These are phyloP conservation scores for Drosophila tsacasi DNA, from an alignment of 1,140 invertebrate genomes.

Conservation along the genomic window DNA sequence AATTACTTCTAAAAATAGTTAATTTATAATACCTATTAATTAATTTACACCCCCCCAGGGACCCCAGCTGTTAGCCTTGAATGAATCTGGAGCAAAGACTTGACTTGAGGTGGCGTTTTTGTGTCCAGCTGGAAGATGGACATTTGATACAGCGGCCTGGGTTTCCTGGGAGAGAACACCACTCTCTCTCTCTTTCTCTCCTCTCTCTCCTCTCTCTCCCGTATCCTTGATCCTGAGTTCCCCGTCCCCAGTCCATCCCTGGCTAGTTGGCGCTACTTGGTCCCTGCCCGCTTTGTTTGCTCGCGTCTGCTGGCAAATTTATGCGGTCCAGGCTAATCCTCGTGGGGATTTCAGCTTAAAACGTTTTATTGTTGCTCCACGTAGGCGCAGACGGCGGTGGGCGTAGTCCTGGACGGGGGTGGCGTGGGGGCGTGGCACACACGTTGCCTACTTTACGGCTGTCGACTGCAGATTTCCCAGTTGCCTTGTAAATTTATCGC, in stretches of 20 bases:
- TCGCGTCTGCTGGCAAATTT: constrained; percentile 61
- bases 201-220: too few species aligned
- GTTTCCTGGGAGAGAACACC: not conserved
- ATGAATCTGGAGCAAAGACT: not conserved
- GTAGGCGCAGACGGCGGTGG: constrained; percentile 47
- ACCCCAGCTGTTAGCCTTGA: not conserved
- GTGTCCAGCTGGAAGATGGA: not conserved
- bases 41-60: not conserved
- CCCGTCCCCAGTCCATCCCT: too few species aligned
- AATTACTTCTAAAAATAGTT: not conserved
- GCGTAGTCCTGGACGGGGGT: not conserved
- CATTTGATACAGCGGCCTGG: not conserved
- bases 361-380: constrained; percentile 72
- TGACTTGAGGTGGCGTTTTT: not conserved
- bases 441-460: constrained; percentile 62
- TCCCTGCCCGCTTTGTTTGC: constrained; percentile 31
- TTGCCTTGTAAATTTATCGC: constrained; percentile 82
- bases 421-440: constrained; percentile 28
- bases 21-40: not conserved
- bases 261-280: constrained; percentile 19
- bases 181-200: not conserved
- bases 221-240: not conserved
- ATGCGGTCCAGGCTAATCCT: constrained; percentile 80
- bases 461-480: constrained; percentile 82
- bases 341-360: constrained; percentile 75